Evolutionary conservation across 2,797 vertebrate genomes (phyloP).

Genomic region (Onychomys torridus): DNA sequence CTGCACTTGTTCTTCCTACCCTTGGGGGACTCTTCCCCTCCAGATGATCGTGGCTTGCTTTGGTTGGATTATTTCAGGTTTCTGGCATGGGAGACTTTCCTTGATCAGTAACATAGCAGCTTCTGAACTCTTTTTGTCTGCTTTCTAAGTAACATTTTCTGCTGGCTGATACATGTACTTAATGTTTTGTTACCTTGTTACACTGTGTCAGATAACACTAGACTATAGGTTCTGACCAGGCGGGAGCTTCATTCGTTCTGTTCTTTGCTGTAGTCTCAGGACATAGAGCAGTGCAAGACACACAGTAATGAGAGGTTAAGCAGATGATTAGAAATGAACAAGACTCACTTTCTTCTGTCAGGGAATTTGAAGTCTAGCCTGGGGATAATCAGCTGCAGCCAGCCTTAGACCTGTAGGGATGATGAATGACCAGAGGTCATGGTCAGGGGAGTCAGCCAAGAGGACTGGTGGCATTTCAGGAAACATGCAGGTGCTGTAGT

Average conservation of each 20-base stretch:
- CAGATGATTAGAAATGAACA: neutral
- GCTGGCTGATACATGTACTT: neutral
- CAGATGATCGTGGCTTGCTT: neutral
- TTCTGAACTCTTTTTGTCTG: neutral
- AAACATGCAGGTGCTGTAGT: neutral
- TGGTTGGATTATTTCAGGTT: constrained; percentile 5
- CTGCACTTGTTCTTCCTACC: neutral
- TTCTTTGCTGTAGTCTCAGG: constrained; percentile 10
- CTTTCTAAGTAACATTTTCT: neutral
- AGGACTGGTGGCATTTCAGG: constrained; percentile 21
- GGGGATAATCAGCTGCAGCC: neutral
- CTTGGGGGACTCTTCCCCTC: neutral
- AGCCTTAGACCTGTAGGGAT: neutral
- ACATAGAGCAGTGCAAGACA: neutral
- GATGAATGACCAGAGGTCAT: neutral
- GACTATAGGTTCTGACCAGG: neutral
- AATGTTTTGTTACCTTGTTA: constrained; percentile 3
- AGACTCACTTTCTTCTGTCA: constrained; percentile 7
- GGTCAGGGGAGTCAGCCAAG: neutral
- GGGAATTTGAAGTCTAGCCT: constrained; percentile 20
- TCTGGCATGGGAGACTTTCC: neutral
- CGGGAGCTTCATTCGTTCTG: constrained; percentile 38
- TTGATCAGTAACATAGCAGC: neutral
- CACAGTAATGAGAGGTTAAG: neutral
- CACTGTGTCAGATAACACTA: neutral